These are phyloP conservation scores for Lepetodrilus schrolli DNA, from an alignment of 2,888 invertebrate species.

Conservation along the genomic window DNA sequence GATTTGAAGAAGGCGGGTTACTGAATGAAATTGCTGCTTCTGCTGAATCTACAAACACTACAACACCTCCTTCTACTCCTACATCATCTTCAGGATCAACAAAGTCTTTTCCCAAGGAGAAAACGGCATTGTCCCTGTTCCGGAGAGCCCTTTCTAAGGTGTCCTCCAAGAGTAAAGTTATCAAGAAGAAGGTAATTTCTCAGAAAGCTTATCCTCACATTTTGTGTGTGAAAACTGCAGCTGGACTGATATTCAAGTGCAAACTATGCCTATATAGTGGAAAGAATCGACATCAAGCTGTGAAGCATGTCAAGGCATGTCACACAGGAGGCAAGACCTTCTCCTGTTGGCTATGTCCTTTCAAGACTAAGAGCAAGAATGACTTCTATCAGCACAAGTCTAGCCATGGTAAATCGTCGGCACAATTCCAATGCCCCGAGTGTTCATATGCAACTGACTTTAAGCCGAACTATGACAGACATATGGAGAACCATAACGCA, in stretches of 20 bases:
- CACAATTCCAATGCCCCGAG: conserved; percentile 76
- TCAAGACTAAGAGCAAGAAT: conserved; percentile 86
- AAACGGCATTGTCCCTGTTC: conserved; percentile 15
- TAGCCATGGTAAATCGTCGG: conserved; percentile 46
- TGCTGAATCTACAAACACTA: neutral
- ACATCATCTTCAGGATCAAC: no score
- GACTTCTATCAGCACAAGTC: conserved; percentile 85
- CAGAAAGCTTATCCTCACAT: neutral
- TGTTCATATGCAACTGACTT: conserved; percentile 95
- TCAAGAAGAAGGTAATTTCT: neutral
- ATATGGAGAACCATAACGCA: conserved; percentile 79
- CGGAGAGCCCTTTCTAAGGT: conserved; percentile 28
- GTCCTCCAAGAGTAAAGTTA: conserved; percentile 25
- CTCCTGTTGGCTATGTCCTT: conserved; percentile 92
- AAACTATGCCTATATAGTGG: conserved; percentile 83
- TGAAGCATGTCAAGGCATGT: conserved; percentile 83
- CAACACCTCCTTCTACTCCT: no score
- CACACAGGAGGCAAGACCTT: conserved; percentile 88
- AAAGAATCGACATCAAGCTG: conserved; percentile 80
- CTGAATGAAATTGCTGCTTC: conserved; percentile 37
- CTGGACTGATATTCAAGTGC: conserved; percentile 77
- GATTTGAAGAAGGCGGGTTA: conserved; percentile 17
- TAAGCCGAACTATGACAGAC: conserved; percentile 92
- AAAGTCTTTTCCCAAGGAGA: conserved; percentile 25
- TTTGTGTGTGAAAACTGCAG: neutral